Evolutionary conservation across 2,113 vertebrate genomes (phyloP), one percentile per base, ranked within the genome.

Genomic region (Muntiacus reevesi): DNA sequence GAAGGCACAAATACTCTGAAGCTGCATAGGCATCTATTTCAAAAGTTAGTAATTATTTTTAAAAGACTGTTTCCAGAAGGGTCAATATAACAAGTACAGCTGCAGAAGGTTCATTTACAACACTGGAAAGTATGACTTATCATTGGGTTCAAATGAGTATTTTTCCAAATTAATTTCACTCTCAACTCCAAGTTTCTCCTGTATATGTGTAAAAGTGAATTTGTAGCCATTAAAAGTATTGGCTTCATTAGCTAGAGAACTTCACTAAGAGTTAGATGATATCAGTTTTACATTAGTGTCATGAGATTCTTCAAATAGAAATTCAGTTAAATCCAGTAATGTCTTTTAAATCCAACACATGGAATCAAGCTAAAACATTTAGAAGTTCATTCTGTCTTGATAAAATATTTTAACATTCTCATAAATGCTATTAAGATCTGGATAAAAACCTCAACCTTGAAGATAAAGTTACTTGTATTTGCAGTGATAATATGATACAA

Each of bases 101-200:
- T 60, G 40, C 21, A 89, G 43, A 62, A 67, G 25, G 17, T 62
- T 95, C 55, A n/a, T 5, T 50, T n/a, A 28, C 54, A 79, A n/a
- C 23, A 87, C 87, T 76, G 43, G n/a, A 17, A 89, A 90, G 5
- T 21, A 45, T 40, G 50, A 62, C 54, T 92, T 95, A 85, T 93
- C 71, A 27, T 96, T 84, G 74, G 55, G 36, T 82, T 87, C 81
- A 67, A 81, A 81, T 89, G 33, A 90, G 3, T 47, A 10, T 64
- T 85, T 82, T 93, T 91, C 36, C 79, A 89, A 89, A 86, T 81
- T 96, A 88, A 91, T 95, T 79, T 82, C 62, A 95, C 45, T 93
- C 36, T 60, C 33, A 36, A 71, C 30, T 83, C 67, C 67, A 87
- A 45, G 62, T 54, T 93, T 86, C 89, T 79, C 43, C 74, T 57